Conservation (phyloP, 1,140 invertebrate genomes). For the Hydropsyche tenuis region DNA sequence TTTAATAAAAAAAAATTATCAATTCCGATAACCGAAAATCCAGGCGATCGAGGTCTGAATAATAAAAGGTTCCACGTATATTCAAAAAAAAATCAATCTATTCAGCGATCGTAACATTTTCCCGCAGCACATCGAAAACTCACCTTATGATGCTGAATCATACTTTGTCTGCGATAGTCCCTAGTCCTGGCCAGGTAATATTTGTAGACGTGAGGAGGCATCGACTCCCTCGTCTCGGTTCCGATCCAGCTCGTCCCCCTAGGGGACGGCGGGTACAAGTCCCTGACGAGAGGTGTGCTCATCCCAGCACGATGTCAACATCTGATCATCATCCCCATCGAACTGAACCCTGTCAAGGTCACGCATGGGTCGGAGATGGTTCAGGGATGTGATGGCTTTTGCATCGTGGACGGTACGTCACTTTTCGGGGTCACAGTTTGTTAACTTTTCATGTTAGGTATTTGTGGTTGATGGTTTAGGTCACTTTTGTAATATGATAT, state of each 20-base stretch:
- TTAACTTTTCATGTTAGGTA: no score
- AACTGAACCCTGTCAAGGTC: no score
- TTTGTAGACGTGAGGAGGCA: constrained; percentile 73
- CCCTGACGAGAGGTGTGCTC: constrained; percentile 42
- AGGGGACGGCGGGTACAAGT: constrained; percentile 46
- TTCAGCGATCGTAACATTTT: no score
- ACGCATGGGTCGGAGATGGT: no score
- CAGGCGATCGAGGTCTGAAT: not conserved
- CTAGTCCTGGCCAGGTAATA: constrained; percentile 67
- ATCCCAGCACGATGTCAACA: constrained; percentile 28
- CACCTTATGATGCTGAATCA: constrained; percentile 64
- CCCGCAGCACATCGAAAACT: constrained; percentile 46
- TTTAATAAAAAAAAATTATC: no score
- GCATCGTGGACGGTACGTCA: no score
- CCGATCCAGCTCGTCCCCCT: constrained; percentile 68
- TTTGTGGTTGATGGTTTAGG: no score
- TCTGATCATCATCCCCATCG: constrained; percentile 15
- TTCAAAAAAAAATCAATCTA: no score
- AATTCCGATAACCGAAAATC: no score
- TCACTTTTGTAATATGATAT: no score
- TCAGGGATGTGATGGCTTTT: no score
- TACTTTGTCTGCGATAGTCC: constrained; percentile 59
- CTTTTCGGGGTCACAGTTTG: no score
- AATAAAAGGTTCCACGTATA: not conserved
- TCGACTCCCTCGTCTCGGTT: constrained; percentile 68